Base-by-base conservation (phyloP, 2,113 vertebrate species). In the Sialia sialis region DNA sequence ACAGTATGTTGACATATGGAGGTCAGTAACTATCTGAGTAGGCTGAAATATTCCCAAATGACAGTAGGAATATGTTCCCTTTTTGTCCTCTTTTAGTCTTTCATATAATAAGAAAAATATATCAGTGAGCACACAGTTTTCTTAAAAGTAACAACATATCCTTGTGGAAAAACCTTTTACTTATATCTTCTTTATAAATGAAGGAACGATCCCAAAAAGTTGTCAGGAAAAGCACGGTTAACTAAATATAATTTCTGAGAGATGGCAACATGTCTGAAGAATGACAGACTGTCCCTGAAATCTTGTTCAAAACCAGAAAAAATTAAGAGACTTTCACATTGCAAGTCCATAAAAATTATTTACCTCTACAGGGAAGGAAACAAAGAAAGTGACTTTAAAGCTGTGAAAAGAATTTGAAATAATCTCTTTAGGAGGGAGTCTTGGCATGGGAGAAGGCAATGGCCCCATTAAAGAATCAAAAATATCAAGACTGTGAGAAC, bases 401-500 rank as follows among this genome's bases (percentile, higher is more conserved):
- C 25, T 84, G 64, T 93, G 48, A 77, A 94, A 94, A 85, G 72
- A 32, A 2, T 38, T 56, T 39, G 54, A 80, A 95, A 69, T n/a
- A 64, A 72, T 22, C 86, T 94, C 18, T 95, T 90, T 87, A 73
- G 87, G 69, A 36, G 48, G 62, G 32, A 85, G 34, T 87, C 91
- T 70, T 91, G 89, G 74, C 82, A 95, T 87, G 39, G 52, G 51
- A 89, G 89, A 94, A 89, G 46, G 87, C 90, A 95, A 89, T 34
- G 78, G 73, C 21, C 78, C 86, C 89, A 85, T 75, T 67, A 87
- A 56, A 81, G 83, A 96, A 90, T 78, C 79, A 91, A 96, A 95
- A 97, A 90, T 93, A 97, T 96, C 87, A 93, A 86, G 89, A 93
- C 94, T 96, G 96, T 97, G 96, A 97, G 97, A 97, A 97, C 95